Evolutionary conservation across 2,888 invertebrate genomes (phyloP).

Genomic region (Ormyrus pomaceus): DNA sequence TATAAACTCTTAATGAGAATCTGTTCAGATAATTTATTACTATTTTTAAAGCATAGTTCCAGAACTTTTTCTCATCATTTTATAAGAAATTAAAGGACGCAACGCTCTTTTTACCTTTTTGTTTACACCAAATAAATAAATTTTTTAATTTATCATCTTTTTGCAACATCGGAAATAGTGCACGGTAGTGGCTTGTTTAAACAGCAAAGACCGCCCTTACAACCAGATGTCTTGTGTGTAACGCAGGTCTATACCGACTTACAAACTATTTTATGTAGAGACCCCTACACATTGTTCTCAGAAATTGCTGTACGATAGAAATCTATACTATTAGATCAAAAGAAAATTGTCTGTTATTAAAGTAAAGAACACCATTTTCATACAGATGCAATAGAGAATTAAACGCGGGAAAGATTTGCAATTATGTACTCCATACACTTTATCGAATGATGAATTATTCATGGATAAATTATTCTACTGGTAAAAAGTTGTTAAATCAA

Average conservation of each 20-base stretch:
- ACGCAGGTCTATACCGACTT: background rate
- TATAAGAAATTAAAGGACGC: too few species aligned
- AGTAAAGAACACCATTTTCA: too few species aligned
- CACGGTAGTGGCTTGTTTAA: conserved; percentile 16
- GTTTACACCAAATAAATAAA: too few species aligned
- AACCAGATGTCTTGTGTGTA: background rate
- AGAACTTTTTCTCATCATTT: too few species aligned
- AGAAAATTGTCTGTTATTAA: background rate
- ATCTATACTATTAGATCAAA: background rate
- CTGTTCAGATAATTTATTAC: conserved; percentile 1
- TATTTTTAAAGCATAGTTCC: background rate
- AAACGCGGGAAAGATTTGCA: background rate
- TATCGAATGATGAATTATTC: too few species aligned
- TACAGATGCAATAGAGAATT: too few species aligned
- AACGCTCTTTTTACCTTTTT: too few species aligned
- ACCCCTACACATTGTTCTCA: background rate
- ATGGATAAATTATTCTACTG: too few species aligned
- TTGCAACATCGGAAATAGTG: conserved; percentile 21
- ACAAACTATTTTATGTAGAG: conserved; percentile 14
- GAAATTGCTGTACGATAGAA: background rate
- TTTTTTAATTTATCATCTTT: too few species aligned
- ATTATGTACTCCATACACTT: too few species aligned
- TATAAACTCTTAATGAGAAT: conserved; percentile 17
- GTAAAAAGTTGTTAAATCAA: too few species aligned
- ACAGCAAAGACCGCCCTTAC: conserved; percentile 20